phyloP scores from a whole-genome alignment of 2,113 vertebrate species.

The Sylvilagus bachmani region DNA sequence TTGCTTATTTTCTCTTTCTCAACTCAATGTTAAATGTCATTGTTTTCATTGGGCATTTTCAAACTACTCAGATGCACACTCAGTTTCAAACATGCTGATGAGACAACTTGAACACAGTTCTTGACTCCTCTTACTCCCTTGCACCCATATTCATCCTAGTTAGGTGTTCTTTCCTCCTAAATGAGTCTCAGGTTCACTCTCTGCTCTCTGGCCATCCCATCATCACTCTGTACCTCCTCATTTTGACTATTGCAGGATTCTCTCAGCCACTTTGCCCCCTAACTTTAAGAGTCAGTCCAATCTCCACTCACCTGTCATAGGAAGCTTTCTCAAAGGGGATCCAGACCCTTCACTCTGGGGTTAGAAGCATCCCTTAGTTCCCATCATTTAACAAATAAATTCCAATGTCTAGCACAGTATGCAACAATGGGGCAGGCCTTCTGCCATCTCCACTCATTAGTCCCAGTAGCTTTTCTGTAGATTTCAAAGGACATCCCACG shows the following conservation, averaged over 20 bases:
- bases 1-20: background rate
- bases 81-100: background rate
- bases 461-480: background rate
- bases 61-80: background rate
- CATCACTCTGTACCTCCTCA: background rate
- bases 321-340: background rate
- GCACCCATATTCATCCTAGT: fast-evolving
- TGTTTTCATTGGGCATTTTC: background rate
- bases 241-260: background rate
- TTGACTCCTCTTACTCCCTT: background rate
- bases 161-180: background rate
- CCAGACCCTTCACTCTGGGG: background rate
- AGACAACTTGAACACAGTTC: background rate
- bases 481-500: background rate
- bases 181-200: background rate
- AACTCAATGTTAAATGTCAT: background rate
- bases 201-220: background rate
- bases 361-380: background rate
- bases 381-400: background rate
- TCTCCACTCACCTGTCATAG: background rate
- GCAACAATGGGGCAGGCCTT: background rate
- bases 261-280: background rate
- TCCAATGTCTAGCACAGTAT: background rate
- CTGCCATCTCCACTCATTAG: background rate
- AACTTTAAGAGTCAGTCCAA: background rate